Percentiles rank a stretch among this genome's conserved stretches.
Evolutionary conservation across 1,140 invertebrate genomes (phyloP).

Genomic region (Brevipalpus yothersi): DNA sequence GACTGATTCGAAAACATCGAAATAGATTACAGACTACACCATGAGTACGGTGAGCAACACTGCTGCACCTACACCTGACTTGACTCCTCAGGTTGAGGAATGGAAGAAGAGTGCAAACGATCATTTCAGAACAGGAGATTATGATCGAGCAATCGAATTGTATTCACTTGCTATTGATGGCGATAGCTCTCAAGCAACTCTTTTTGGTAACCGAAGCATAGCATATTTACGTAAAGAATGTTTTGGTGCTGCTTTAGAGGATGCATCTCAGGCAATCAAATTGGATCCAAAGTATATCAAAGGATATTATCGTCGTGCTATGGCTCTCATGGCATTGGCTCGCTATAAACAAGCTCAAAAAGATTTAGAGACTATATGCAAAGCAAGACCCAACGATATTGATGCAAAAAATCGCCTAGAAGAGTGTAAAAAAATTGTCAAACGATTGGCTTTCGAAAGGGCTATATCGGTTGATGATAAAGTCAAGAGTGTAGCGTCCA

Average conservation of each 20-base stretch:
- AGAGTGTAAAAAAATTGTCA: slow-evolving; percentile 90
- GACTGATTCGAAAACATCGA: too few species aligned
- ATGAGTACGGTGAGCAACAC: too few species aligned
- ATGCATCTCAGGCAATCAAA: slow-evolving; percentile 60
- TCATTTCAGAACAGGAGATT: slow-evolving; percentile 51
- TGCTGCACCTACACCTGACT: too few species aligned
- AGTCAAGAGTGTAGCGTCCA: slow-evolving; percentile 56
- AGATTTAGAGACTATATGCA: slow-evolving; percentile 86
- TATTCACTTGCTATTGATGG: slow-evolving; percentile 62
- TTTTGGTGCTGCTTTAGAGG: slow-evolving; percentile 51
- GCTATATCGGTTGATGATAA: slow-evolving; percentile 82
- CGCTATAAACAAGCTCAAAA: slow-evolving; percentile 88
- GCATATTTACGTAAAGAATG: slow-evolving; percentile 61
- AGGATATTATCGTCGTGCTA: slow-evolving; percentile 71
- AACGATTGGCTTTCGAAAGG: slow-evolving; percentile 80
- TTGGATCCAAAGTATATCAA: slow-evolving; percentile 76
- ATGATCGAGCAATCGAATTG: slow-evolving; percentile 45
- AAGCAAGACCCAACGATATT: slow-evolving; percentile 68
- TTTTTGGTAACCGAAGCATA: slow-evolving; percentile 77
- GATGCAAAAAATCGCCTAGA: slow-evolving; percentile 77
- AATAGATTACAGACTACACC: too few species aligned
- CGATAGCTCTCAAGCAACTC: slow-evolving; percentile 61
- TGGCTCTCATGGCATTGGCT: slow-evolving; percentile 84
- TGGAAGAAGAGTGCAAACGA: slow-evolving; percentile 62
- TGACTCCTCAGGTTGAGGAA: slow-evolving; percentile 7